These are phyloP conservation scores for Gryllus bimaculatus DNA, from an alignment of 1,140 invertebrate species.

Conservation along the genomic window DNA sequence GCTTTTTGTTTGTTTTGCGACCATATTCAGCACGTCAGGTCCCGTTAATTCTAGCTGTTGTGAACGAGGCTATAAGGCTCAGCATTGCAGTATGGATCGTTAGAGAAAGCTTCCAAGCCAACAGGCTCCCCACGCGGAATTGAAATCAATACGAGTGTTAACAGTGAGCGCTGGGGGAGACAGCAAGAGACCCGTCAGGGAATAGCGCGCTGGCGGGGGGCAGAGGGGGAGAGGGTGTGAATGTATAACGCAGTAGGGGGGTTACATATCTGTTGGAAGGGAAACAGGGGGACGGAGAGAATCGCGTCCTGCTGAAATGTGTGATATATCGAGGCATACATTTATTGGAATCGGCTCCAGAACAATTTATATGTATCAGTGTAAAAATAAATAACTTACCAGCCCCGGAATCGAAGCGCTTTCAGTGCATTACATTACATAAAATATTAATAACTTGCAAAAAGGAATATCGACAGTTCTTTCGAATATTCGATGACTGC, in stretches of 20 bases:
- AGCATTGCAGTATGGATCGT: not conserved
- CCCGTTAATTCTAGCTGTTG: not conserved
- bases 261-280: not conserved
- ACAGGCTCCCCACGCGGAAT: not conserved
- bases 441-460: too few species aligned
- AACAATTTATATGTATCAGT: too few species aligned
- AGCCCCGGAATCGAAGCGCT: too few species aligned
- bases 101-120: slow-evolving; percentile 3
- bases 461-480: too few species aligned
- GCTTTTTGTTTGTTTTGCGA: not conserved
- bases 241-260: not conserved
- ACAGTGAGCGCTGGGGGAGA: not conserved
- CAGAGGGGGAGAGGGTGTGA: not conserved
- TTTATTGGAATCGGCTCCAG: too few species aligned
- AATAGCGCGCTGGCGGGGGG: not conserved
- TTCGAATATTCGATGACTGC: too few species aligned
- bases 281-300: not conserved
- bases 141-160: slow-evolving; percentile 1
- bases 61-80: slow-evolving; percentile 3
- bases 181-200: not conserved
- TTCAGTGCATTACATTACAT: too few species aligned
- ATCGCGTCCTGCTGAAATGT: not conserved
- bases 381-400: too few species aligned
- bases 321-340: too few species aligned
- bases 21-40: not conserved